Evolutionary conservation across 2,888 invertebrate species (phyloP).

Genomic region (Willowsia nigromaculata): DNA sequence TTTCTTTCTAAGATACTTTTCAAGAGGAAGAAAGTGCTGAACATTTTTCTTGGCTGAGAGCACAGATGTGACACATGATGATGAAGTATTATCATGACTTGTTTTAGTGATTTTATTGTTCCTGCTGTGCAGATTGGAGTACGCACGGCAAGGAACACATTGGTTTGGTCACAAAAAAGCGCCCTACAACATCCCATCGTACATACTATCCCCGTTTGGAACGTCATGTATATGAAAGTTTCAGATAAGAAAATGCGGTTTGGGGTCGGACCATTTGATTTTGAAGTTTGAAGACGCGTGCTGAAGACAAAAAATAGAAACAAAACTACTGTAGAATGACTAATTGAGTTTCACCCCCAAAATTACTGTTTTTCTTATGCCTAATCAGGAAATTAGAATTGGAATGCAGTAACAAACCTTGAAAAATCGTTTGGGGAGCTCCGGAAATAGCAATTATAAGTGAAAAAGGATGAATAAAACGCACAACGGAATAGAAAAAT

Average conservation of each 20-base stretch:
- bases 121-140: not conserved
- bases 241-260: not conserved
- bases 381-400: conserved; percentile 57
- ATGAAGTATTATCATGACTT: conserved; percentile 56
- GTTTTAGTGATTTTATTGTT: conserved; percentile 24
- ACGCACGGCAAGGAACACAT: not conserved
- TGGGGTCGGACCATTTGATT: not conserved
- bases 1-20: conserved; percentile 5
- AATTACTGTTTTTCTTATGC: conserved; percentile 26
- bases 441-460: conserved; percentile 56
- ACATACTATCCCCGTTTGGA: no score
- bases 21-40: not conserved
- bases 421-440: conserved; percentile 10
- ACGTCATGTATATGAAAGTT: not conserved
- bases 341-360: conserved; percentile 52
- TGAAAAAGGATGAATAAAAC: conserved; percentile 18
- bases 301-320: not conserved
- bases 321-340: conserved; percentile 42
- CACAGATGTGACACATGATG: conserved; percentile 55
- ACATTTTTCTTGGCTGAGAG: conserved; percentile 28
- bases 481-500: not conserved
- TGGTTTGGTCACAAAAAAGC: no score
- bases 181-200: no score
- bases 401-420: conserved; percentile 32
- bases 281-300: not conserved